Evolutionary conservation across 2,797 vertebrate genomes (phyloP).

Genomic region (Sphenodon punctatus): DNA sequence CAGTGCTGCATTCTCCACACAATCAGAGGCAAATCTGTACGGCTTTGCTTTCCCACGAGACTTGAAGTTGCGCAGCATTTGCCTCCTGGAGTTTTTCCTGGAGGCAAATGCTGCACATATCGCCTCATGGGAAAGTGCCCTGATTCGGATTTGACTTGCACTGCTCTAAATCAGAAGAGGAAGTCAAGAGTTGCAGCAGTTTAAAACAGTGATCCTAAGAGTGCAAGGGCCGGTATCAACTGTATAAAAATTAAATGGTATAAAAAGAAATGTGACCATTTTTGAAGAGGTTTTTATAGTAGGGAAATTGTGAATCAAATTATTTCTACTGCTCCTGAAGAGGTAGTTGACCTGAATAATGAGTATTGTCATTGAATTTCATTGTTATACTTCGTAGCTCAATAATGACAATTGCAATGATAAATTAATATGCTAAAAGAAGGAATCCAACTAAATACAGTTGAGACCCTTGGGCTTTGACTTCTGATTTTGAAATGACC

Average conservation of each 20-base stretch:
- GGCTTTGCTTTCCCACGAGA: too few species aligned
- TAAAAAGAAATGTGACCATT: too few species aligned
- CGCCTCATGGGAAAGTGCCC: too few species aligned
- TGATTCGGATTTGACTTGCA: background rate
- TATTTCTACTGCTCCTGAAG: slow-evolving; percentile 29
- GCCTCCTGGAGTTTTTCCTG: too few species aligned
- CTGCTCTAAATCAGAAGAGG: background rate
- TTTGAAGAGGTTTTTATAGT: slow-evolving; percentile 17
- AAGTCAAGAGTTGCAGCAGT: background rate
- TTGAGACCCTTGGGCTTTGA: slow-evolving; percentile 10
- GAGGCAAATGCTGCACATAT: too few species aligned
- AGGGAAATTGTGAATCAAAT: background rate
- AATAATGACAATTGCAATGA: slow-evolving; percentile 14
- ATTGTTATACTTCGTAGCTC: background rate
- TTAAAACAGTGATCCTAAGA: too few species aligned
- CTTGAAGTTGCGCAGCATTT: too few species aligned
- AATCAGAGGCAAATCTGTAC: too few species aligned
- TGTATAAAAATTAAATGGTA: background rate
- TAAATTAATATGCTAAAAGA: slow-evolving; percentile 32
- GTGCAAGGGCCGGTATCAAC: too few species aligned
- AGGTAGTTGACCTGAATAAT: background rate
- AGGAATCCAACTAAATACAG: background rate
- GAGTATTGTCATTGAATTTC: background rate
- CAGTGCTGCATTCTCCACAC: too few species aligned
- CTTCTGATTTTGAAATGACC: background rate